Base-by-base conservation (phyloP, 2,797 vertebrate species). In the Gymnoscopelus microlampas region DNA sequence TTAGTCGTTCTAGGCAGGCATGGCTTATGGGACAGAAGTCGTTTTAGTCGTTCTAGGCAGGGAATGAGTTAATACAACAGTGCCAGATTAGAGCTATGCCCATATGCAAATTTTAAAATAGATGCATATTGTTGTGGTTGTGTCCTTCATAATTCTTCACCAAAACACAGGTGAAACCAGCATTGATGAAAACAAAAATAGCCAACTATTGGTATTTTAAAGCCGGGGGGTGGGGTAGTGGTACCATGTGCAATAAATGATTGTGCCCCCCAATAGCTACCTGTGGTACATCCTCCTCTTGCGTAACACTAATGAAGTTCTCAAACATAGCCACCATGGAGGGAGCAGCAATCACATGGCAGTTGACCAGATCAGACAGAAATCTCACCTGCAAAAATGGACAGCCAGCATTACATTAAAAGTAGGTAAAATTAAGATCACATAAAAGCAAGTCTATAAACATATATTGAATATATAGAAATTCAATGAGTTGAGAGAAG, bases 241-340 rank as follows among this genome's bases (percentile, higher is more conserved):
- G 19, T 19, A 19, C 19, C 19, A 19, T 39, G 5, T 39, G 35
- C 35, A 39, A 7, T 19, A 19, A 19, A 19, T 19, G 19, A 19
- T 29, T 44, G 39, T 44, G 39, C 5, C 39, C 2, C 32, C 32
- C 32, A 35, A 35, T 35, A 13, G 59, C 29, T 89, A 99, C 98
- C 94, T 98, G 98, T 53, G 98, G 98, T 11, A 98, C 95, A 0
- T 99, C 98, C 66, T 99, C 98, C 84, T 99, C 98, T 78, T 98
- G 98, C 65, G 95, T 97, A 79, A 99, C 97, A 63, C 93, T 96
- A 83, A 99, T 91, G 85, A 99, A 99, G 88, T 96, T 99, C 89
- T 99, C 98, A 89, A 99, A 98, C 97, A 99, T 97, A 79, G 97
- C 97, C 78, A 99, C 96, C 96, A 99, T 97, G 0, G 98, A 99